Percentiles rank a stretch among this genome's conserved stretches.
These are phyloP conservation scores for Xenopus laevis DNA, from an alignment of 2,113 vertebrate genomes.

Conservation along the genomic window DNA sequence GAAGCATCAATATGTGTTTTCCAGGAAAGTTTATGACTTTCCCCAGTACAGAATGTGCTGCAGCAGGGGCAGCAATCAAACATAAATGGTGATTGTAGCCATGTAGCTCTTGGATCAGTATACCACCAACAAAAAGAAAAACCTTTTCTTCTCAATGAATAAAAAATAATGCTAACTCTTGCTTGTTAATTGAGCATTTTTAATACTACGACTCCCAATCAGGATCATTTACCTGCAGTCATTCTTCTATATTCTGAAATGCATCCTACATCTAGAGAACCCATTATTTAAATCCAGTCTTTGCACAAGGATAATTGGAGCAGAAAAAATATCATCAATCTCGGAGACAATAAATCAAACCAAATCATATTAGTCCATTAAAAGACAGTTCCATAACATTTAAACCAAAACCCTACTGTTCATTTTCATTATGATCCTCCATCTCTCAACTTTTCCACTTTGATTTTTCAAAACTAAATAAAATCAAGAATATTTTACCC, in stretches of 20 bases:
- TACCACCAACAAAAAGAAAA: too few species aligned
- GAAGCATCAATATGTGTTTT: too few species aligned
- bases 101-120: too few species aligned
- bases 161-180: too few species aligned
- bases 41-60: too few species aligned
- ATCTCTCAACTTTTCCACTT: slow-evolving; percentile 35
- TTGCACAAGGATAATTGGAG: slow-evolving; percentile 41
- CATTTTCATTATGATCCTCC: slow-evolving; percentile 25
- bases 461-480: slow-evolving; percentile 35
- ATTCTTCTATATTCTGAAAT: neutral
- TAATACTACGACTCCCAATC: too few species aligned
- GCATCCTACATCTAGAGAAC: neutral
- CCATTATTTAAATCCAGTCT: slow-evolving; percentile 14
- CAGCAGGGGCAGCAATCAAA: too few species aligned
- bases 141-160: too few species aligned
- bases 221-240: neutral
- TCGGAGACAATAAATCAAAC: slow-evolving; percentile 37
- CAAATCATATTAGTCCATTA: slow-evolving; percentile 41
- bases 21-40: too few species aligned
- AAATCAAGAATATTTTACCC: slow-evolving; percentile 19
- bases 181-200: too few species aligned
- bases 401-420: slow-evolving; percentile 13
- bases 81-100: too few species aligned
- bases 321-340: slow-evolving; percentile 33
- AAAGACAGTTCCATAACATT: slow-evolving; percentile 42